Base-by-base conservation (phyloP, 2,113 vertebrate species). In the Amia ocellicauda region DNA sequence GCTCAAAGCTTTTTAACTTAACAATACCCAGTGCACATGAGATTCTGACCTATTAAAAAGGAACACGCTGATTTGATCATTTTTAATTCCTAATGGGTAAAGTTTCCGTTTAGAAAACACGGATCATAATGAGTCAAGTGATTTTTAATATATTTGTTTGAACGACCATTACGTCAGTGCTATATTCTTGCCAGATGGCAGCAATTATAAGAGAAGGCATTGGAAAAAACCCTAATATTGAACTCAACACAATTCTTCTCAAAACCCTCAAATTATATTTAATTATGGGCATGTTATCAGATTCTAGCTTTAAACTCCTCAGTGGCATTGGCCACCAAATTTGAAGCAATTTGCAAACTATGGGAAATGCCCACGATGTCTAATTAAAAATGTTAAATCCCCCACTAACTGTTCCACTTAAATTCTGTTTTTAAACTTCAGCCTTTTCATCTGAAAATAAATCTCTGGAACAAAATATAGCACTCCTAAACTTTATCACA, bases 221-320 rank as follows among this genome's bases (percentile, higher is more conserved):
- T 20, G 24, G 13, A 36, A 28, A 24, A 50, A 62, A 55, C 55
- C 49, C 36, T 3, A 54, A 43, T 24, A n/a, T n/a, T 10, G 28
- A 28, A 23, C 20, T 4, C 40, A 27, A 23, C 4, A 14, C 28
- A 4, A 31, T 36, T 60, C 22, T 24, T 31, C 24, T 53, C 17
- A 43, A 43, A 14, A 43, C 31, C 23, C 4, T 22, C 53, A 51
- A 51, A 62, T 66, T 23, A 23, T 57, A n/a, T 60, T 69, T 62
- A 58, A 70, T 65, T 55, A 47, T 27, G 14, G 52, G 50, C n/a
- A 49, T 45, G 19, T 17, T 1, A 16, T 64, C 36, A n/a, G 41
- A 20, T 24, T 14, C 40, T 27, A 16, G 16, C 42, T 58, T 58
- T 61, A 50, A 43, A 50, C 52, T 3, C 22, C 40, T 23, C 22